phyloP scores from a whole-genome alignment of 2,113 vertebrate species.

The Mesocricetus auratus region DNA sequence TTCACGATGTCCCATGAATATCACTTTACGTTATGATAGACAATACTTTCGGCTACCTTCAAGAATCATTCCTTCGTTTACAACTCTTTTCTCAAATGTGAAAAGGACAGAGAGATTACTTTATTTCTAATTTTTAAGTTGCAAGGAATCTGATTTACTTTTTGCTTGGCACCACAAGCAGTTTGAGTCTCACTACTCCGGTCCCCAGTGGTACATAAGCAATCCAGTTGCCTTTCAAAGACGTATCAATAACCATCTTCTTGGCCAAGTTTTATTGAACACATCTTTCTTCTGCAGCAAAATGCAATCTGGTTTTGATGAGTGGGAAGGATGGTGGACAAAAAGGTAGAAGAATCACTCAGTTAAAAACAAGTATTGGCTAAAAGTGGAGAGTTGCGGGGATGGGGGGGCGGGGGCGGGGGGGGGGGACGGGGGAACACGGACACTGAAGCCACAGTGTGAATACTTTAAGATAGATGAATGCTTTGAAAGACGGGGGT shows the following conservation, averaged over 20 bases:
- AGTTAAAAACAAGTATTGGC: constrained; percentile 39
- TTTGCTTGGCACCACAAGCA: constrained; percentile 57
- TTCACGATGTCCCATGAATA: not conserved
- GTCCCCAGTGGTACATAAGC: constrained; percentile 60
- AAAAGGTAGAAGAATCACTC: constrained; percentile 60
- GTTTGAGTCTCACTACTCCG: constrained; percentile 33
- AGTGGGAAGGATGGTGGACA: constrained; percentile 60
- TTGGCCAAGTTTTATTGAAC: constrained; percentile 72
- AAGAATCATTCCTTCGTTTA: constrained; percentile 45
- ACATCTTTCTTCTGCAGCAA: constrained; percentile 74
- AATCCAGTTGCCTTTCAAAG: constrained; percentile 68
- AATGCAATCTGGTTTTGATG: constrained; percentile 75
- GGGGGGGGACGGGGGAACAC: not conserved
- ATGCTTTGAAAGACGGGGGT: not conserved
- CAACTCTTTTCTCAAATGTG: constrained; percentile 48
- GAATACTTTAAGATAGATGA: not conserved
- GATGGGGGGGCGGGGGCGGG: not conserved
- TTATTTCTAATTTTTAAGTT: constrained; percentile 65
- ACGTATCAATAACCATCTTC: constrained; percentile 71
- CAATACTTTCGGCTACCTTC: constrained; percentile 12
- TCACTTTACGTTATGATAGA: constrained; percentile 25
- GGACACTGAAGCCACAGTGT: constrained; percentile 23
- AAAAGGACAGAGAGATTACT: constrained; percentile 14
- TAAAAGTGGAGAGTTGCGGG: not conserved
- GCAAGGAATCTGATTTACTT: constrained; percentile 42